Evolutionary conservation across 1,140 invertebrate species (phyloP).

Genomic region (Heliconius himera): DNA sequence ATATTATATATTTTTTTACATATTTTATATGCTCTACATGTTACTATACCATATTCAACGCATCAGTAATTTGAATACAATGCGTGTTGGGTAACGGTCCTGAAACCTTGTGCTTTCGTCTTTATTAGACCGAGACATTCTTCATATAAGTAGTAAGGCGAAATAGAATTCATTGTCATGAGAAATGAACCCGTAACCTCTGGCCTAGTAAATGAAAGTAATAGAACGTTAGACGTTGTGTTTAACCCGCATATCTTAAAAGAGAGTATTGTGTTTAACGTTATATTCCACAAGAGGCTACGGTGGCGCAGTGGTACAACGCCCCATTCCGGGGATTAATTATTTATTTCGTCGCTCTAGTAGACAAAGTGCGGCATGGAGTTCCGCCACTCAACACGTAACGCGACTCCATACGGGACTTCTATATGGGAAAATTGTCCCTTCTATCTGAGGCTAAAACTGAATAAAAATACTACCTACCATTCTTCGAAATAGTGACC

Average conservation of each 20-base stretch:
- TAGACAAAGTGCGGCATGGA: too few relatives aligned
- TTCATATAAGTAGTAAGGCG: background rate
- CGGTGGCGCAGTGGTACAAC: too few relatives aligned
- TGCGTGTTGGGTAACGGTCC: constrained; percentile 12
- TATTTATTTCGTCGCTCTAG: too few relatives aligned
- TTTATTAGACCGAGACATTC: background rate
- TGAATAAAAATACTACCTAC: too few relatives aligned
- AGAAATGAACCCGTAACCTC: background rate
- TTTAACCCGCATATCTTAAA: background rate
- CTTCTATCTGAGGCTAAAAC: too few relatives aligned
- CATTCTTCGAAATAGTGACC: too few relatives aligned
- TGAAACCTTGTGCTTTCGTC: background rate
- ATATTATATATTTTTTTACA: background rate
- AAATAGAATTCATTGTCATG: background rate
- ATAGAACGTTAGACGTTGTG: background rate
- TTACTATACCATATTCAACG: constrained; percentile 1
- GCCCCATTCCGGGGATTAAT: too few relatives aligned
- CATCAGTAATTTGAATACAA: constrained; percentile 7
- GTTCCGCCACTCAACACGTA: too few relatives aligned
- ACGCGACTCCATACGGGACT: too few relatives aligned
- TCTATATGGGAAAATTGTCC: too few relatives aligned
- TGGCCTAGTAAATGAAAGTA: background rate
- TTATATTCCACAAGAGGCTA: too few relatives aligned
- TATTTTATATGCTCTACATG: background rate
- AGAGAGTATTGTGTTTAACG: too few relatives aligned